A percentile compares a stretch with the other conserved stretches of the same genome.
Evolutionary conservation across 2,113 vertebrate genomes (phyloP).

Genomic region (Lepus americanus): DNA sequence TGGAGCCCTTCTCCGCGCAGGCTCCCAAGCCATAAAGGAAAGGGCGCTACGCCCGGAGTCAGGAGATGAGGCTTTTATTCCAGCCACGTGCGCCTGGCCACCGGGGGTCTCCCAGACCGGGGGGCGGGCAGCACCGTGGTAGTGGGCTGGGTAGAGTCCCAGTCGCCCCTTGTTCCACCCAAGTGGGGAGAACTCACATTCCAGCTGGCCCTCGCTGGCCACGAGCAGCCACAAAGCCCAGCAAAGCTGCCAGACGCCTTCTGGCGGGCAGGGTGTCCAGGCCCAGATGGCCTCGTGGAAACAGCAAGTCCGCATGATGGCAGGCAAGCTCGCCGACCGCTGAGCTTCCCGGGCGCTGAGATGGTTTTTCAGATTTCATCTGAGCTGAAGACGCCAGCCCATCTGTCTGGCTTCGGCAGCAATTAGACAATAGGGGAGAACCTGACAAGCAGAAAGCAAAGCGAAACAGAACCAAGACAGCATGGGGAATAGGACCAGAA

Average conservation of each 20-base stretch:
- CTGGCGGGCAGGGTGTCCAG: slow-evolving; percentile 7
- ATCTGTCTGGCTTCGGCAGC: slow-evolving; percentile 72
- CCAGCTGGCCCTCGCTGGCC: slow-evolving; percentile 18
- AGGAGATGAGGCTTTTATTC: background rate
- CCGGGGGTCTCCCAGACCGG: background rate
- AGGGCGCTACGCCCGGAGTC: background rate
- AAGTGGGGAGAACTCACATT: background rate
- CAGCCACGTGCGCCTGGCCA: background rate
- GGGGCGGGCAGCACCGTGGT: background rate
- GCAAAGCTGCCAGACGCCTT: slow-evolving; percentile 57
- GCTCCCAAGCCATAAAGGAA: background rate
- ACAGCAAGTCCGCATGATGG: background rate
- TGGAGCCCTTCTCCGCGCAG: background rate
- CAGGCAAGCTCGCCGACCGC: background rate
- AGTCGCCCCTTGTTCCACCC: background rate
- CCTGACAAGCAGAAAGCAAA: slow-evolving; percentile 58
- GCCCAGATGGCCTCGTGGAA: slow-evolving; percentile 61
- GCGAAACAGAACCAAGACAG: background rate
- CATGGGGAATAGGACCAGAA: background rate
- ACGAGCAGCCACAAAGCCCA: background rate
- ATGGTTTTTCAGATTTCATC: slow-evolving; percentile 65
- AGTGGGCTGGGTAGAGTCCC: rapidly evolving
- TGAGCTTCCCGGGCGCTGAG: slow-evolving; percentile 59
- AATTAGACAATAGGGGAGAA: slow-evolving; percentile 62
- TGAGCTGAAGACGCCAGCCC: slow-evolving; percentile 68